Percentiles rank a stretch among this genome's conserved stretches.
These are phyloP conservation scores for Phrynosoma blainvillii DNA, from an alignment of 2,113 vertebrate genomes.

Conservation along the genomic window DNA sequence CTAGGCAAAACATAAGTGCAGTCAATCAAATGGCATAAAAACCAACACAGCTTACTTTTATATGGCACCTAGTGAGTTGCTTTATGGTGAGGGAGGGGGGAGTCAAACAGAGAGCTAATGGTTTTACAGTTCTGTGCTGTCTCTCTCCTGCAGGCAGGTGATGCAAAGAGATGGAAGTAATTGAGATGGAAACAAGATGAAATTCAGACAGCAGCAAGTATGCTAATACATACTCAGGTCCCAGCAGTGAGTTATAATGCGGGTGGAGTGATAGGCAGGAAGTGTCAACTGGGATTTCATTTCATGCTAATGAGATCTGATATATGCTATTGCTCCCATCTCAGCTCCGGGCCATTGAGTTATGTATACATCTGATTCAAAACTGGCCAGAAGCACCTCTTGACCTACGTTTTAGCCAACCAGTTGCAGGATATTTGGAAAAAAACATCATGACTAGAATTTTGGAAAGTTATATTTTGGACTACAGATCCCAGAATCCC, in stretches of 20 bases:
- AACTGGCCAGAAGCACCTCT: not conserved
- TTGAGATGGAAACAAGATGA: constrained; percentile 28
- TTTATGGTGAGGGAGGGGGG: not conserved
- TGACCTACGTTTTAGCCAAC: not conserved
- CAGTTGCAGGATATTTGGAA: not conserved
- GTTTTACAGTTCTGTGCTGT: constrained; percentile 18
- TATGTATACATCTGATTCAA: not conserved
- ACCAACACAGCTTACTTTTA: constrained; percentile 14
- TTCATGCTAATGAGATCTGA: not conserved
- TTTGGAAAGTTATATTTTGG: no score
- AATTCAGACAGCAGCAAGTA: not conserved
- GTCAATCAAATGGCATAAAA: not conserved
- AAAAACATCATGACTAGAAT: not conserved
- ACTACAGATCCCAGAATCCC: no score
- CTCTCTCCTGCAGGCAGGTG: constrained; percentile 18
- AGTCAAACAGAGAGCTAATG: not conserved
- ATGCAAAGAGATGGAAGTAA: not conserved
- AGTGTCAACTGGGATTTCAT: constrained; percentile 4
- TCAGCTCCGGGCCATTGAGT: constrained; percentile 16
- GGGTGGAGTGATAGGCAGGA: not conserved
- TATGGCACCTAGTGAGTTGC: not conserved
- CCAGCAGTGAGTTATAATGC: constrained; percentile 2
- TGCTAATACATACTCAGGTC: not conserved
- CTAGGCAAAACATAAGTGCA: not conserved
- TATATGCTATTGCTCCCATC: not conserved